A percentile compares a stretch with the other conserved stretches of the same genome.
These are phyloP conservation scores for Catharus minimus DNA, from an alignment of 2,113 vertebrate species.

Conservation along the genomic window DNA sequence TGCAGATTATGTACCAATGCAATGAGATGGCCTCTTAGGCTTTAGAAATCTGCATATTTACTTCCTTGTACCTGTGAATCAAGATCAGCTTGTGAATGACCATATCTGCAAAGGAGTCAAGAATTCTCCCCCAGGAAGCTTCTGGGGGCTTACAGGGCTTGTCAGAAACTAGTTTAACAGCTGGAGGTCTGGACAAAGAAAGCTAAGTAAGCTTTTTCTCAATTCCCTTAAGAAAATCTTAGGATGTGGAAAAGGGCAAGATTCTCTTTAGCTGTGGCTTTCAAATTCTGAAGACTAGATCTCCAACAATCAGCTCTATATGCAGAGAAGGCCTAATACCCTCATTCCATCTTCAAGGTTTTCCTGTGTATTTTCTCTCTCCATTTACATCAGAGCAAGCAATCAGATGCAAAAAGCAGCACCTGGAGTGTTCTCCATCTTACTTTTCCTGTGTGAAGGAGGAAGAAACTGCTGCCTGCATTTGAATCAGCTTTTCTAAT, in stretches of 20 bases:
- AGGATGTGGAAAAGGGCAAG: neutral
- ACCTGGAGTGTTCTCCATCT: neutral
- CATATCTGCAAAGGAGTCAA: neutral
- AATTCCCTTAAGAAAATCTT: neutral
- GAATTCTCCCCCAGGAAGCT: neutral
- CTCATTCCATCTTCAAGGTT: neutral
- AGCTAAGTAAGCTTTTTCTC: neutral
- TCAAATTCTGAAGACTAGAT: neutral
- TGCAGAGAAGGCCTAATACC: neutral
- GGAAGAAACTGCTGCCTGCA: neutral
- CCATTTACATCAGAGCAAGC: neutral
- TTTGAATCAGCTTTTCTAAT: slow-evolving; percentile 17
- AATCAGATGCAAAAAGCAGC: neutral
- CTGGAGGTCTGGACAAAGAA: neutral
- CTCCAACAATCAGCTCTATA: neutral
- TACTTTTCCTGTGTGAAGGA: neutral
- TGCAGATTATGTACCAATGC: neutral
- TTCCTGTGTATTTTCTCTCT: neutral
- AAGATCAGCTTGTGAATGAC: neutral
- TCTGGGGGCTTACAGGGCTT: neutral
- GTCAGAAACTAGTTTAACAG: neutral
- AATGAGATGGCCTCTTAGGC: neutral
- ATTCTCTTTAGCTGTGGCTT: neutral
- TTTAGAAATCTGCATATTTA: neutral
- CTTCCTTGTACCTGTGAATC: neutral